Evolutionary conservation across 2,797 vertebrate species (phyloP).

Genomic region (Acrossocheilus fasciatus): DNA sequence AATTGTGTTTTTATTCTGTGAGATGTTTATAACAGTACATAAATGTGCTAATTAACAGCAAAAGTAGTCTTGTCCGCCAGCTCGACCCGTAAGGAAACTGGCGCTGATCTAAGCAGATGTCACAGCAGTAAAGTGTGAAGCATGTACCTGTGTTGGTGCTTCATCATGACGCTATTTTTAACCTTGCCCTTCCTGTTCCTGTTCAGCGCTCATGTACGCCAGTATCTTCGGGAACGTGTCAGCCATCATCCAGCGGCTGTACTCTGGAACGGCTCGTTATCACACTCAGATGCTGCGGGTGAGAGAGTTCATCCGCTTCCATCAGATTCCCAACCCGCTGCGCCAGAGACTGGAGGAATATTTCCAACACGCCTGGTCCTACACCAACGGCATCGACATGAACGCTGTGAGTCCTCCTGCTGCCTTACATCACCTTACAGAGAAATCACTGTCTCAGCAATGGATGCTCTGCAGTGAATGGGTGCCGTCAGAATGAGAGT

Average conservation of each 20-base stretch:
- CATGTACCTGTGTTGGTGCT: slow-evolving; percentile 9
- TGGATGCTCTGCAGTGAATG: too few species aligned
- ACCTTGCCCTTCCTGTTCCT: neutral
- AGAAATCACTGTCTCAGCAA: too few species aligned
- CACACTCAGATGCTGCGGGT: slow-evolving; percentile 91
- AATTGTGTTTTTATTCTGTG: neutral
- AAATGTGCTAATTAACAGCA: neutral
- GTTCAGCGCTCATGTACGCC: slow-evolving; percentile 88
- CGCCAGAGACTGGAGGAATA: slow-evolving; percentile 86
- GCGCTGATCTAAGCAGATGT: neutral
- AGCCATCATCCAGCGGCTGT: slow-evolving; percentile 89
- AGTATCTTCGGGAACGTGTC: slow-evolving; percentile 93
- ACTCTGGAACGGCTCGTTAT: slow-evolving; percentile 89
- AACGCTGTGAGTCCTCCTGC: slow-evolving; percentile 78
- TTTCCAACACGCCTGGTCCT: slow-evolving; percentile 87
- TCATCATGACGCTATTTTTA: neutral
- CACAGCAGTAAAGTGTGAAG: slow-evolving; percentile 6
- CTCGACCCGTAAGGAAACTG: neutral
- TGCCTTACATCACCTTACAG: neutral
- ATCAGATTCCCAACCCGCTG: slow-evolving; percentile 89
- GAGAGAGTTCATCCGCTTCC: slow-evolving; percentile 89
- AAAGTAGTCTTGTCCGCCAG: neutral
- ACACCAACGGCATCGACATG: slow-evolving; percentile 87
- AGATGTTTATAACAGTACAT: neutral
- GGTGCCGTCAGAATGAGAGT: too few species aligned